Conservation (phyloP, 2,888 invertebrate species). For the Aphidius colemani region DNA sequence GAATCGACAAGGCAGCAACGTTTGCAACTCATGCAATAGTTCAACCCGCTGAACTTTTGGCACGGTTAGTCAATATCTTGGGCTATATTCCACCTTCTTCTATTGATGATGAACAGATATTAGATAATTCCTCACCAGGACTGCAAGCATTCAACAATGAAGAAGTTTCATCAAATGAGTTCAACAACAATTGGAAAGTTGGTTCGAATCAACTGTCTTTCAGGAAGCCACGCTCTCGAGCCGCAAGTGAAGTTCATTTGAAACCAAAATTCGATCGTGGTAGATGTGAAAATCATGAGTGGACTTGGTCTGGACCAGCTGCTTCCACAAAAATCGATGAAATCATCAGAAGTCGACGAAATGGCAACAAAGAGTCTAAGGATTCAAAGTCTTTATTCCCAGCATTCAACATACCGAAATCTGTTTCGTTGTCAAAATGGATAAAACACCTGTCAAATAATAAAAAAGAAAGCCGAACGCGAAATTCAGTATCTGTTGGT, state of each 20-base stretch:
- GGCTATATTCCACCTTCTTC: slow-evolving; percentile 62
- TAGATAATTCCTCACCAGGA: slow-evolving; percentile 51
- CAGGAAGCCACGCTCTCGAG: slow-evolving; percentile 63
- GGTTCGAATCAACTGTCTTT: slow-evolving; percentile 55
- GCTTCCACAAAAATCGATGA: slow-evolving; percentile 67
- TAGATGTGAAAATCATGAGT: slow-evolving; percentile 58
- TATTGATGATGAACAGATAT: slow-evolving; percentile 44
- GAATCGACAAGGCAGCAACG: slow-evolving; percentile 79
- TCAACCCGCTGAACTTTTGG: slow-evolving; percentile 76
- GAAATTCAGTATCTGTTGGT: slow-evolving; percentile 39
- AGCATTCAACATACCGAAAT: slow-evolving; percentile 45
- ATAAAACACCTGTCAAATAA: slow-evolving; percentile 42
- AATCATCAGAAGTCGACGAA: slow-evolving; percentile 50
- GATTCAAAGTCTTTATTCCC: slow-evolving; percentile 48
- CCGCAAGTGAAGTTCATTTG: slow-evolving; percentile 66
- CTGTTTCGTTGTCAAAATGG: slow-evolving; percentile 49
- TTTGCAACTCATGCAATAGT: slow-evolving; percentile 74
- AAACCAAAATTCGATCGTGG: slow-evolving; percentile 52
- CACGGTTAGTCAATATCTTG: slow-evolving; percentile 77
- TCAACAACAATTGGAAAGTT: slow-evolving; percentile 64
- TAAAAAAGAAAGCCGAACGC: slow-evolving; percentile 33
- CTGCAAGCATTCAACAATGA: slow-evolving; percentile 75
- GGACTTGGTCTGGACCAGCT: slow-evolving; percentile 74
- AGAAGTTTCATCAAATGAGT: slow-evolving; percentile 75
- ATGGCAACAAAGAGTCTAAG: slow-evolving; percentile 31